A percentile compares a stretch with the other conserved stretches of the same genome.
phyloP scores from a whole-genome alignment of 1,140 invertebrate genomes.

The Cyclargus thomasi region DNA sequence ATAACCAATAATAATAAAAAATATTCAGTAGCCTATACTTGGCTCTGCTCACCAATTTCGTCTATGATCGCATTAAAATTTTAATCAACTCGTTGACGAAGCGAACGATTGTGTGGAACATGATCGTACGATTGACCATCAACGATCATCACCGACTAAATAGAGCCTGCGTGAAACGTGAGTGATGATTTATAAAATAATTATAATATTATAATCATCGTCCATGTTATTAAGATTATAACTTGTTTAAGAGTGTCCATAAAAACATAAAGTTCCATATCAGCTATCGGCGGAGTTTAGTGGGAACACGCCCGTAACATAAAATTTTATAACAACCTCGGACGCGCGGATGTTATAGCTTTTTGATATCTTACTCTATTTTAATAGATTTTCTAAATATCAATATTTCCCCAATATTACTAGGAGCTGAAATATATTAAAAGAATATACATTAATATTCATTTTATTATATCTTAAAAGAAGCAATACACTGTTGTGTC shows the following conservation, averaged over 20 bases:
- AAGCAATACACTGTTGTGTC: too few species aligned
- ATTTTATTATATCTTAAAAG: too few species aligned
- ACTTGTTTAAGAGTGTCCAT: conserved; percentile 31
- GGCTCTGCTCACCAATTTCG: too few species aligned
- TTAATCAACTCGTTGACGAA: too few species aligned
- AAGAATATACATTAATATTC: not conserved
- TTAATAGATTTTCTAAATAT: conserved; percentile 44
- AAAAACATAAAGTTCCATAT: conserved; percentile 45
- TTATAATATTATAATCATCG: not conserved
- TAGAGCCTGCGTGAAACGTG: too few species aligned
- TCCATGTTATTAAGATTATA: conserved; percentile 12
- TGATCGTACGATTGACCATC: too few species aligned
- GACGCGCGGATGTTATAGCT: conserved; percentile 51
- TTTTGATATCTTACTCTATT: conserved; percentile 54
- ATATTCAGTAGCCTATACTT: too few species aligned
- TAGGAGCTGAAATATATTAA: not conserved
- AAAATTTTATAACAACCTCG: conserved; percentile 65
- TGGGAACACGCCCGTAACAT: conserved; percentile 52
- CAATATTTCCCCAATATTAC: not conserved
- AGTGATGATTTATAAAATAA: too few species aligned
- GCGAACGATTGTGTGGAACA: too few species aligned
- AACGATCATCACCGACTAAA: too few species aligned
- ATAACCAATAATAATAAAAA: too few species aligned
- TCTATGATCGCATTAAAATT: too few species aligned
- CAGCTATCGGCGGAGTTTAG: conserved; percentile 47